Percentiles rank a stretch among this genome's conserved stretches.
Evolutionary conservation across 1,140 invertebrate species (phyloP).

Genomic region (Holcopasites calliopsidis): DNA sequence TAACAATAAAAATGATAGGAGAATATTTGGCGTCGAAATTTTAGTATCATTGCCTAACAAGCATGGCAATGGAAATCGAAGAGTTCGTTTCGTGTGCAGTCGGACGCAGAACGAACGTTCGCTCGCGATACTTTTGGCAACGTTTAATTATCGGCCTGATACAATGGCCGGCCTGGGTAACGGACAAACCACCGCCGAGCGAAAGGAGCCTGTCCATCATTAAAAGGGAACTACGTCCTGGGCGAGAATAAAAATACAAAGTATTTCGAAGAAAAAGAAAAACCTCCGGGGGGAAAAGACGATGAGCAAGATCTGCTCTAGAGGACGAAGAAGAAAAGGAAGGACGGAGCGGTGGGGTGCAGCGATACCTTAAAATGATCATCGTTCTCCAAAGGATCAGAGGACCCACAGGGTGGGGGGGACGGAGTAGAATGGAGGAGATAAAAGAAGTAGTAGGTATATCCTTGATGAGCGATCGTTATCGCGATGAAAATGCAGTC

Average conservation of each 20-base stretch:
- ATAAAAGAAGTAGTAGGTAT: conserved; percentile 64
- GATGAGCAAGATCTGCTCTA: background rate
- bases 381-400: conserved; percentile 48
- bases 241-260: conserved; percentile 34
- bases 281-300: background rate
- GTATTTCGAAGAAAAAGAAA: background rate
- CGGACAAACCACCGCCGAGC: background rate
- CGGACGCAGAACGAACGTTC: background rate
- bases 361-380: conserved; percentile 47
- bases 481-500: conserved; percentile 66
- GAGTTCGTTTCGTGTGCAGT: background rate
- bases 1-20: too few relatives aligned
- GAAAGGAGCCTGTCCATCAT: conserved; percentile 33
- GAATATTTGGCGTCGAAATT: too few relatives aligned
- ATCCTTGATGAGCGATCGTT: conserved; percentile 66
- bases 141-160: conserved; percentile 37
- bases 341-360: background rate
- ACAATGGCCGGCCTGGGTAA: conserved; percentile 21
- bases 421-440: conserved; percentile 37
- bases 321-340: conserved; percentile 3
- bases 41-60: too few relatives aligned
- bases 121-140: conserved; percentile 9
- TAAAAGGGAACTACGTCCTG: conserved; percentile 31
- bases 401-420: background rate
- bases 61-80: too few relatives aligned